Conservation (phyloP, 2,888 invertebrate genomes). For the Diarsia brunnea region DNA sequence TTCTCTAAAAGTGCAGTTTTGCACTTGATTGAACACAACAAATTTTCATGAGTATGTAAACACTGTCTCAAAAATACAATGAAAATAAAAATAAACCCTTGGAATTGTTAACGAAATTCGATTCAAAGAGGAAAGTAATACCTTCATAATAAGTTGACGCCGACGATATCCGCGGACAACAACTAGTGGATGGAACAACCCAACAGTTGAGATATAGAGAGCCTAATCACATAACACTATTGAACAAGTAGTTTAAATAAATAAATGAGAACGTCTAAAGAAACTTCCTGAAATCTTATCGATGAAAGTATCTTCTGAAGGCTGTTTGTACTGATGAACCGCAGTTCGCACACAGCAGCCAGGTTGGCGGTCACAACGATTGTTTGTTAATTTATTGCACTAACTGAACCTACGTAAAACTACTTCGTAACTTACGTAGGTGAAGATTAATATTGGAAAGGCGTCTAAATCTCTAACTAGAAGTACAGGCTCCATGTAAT, state of each 20-base stretch:
- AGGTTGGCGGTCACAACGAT: neutral
- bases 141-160: too few species aligned
- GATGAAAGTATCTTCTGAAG: neutral
- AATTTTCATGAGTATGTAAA: too few species aligned
- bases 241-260: neutral
- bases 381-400: neutral
- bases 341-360: too few species aligned
- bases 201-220: neutral
- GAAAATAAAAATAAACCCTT: too few species aligned
- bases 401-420: neutral
- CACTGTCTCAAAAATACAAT: too few species aligned
- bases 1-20: too few species aligned
- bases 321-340: neutral
- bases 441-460: neutral
- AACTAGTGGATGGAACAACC: neutral
- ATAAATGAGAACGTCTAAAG: neutral
- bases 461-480: neutral
- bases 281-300: neutral
- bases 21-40: too few species aligned
- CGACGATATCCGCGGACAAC: too few species aligned
- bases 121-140: too few species aligned
- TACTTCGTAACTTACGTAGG: neutral
- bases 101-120: too few species aligned
- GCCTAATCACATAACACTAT: neutral
- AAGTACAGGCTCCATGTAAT: neutral